Percentiles rank a stretch among this genome's conserved stretches.
These are phyloP conservation scores for Pogona vitticeps DNA, from an alignment of 2,113 vertebrate genomes.

Conservation along the genomic window DNA sequence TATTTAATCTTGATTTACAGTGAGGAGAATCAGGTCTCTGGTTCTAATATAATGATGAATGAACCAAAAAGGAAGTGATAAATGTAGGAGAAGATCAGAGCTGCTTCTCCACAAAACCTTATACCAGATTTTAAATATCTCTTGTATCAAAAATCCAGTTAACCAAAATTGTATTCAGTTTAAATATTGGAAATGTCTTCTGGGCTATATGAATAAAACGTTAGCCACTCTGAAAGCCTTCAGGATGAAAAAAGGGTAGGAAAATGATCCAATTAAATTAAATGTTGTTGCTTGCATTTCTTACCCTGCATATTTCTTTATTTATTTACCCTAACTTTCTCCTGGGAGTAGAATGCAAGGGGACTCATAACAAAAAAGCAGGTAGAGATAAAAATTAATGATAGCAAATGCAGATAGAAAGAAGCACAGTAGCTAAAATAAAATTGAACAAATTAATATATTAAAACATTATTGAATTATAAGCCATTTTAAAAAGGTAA, in stretches of 20 bases:
- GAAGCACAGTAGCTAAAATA: too few relatives aligned
- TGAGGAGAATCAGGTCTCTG: not conserved
- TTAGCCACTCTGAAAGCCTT: not conserved
- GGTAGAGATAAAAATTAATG: too few relatives aligned
- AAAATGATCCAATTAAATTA: not conserved
- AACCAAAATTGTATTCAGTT: not conserved
- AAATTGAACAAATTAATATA: too few relatives aligned
- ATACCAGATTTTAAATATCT: not conserved
- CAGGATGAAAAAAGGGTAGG: not conserved
- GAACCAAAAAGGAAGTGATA: not conserved
- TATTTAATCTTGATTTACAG: constrained; percentile 35
- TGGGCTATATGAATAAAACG: not conserved
- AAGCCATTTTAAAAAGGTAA: too few relatives aligned
- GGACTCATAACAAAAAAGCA: too few relatives aligned
- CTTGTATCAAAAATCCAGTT: not conserved
- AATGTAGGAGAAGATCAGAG: not conserved
- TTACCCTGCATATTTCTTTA: not conserved
- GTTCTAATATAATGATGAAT: not conserved
- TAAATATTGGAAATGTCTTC: not conserved
- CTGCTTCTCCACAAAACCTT: not conserved
- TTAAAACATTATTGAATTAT: too few relatives aligned
- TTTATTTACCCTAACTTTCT: not conserved
- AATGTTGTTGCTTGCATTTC: not conserved
- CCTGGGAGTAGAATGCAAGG: too few relatives aligned
- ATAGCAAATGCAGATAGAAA: too few relatives aligned